Percentiles rank a stretch among this genome's conserved stretches.
Evolutionary conservation across 2,888 invertebrate genomes (phyloP).

Genomic region (Tribolium freemani): DNA sequence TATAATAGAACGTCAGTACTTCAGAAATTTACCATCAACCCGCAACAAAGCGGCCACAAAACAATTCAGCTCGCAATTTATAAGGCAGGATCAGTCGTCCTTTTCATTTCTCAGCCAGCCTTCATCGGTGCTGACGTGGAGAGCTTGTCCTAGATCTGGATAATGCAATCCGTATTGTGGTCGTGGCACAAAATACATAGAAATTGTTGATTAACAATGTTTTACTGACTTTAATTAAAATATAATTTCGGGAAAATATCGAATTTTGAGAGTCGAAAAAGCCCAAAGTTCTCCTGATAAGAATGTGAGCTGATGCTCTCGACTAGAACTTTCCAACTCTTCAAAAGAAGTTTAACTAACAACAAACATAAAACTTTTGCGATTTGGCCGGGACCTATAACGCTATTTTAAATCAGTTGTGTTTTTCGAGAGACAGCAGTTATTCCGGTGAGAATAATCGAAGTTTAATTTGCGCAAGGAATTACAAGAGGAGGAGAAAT

Average conservation of each 20-base stretch:
- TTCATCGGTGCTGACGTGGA: slow-evolving; percentile 16
- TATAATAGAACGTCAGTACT: slow-evolving; percentile 14
- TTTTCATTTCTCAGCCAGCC: slow-evolving; percentile 4
- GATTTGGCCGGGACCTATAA: slow-evolving; percentile 51
- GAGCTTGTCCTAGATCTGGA: slow-evolving; percentile 3
- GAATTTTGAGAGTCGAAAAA: background rate
- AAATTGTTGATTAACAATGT: slow-evolving; percentile 31
- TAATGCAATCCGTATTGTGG: slow-evolving; percentile 29
- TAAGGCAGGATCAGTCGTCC: slow-evolving; percentile 12
- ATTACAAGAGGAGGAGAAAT: background rate
- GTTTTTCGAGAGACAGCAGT: background rate
- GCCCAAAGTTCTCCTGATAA: slow-evolving; percentile 52
- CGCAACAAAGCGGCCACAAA: slow-evolving; percentile 44
- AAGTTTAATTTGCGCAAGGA: background rate
- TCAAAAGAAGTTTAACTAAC: slow-evolving; percentile 56
- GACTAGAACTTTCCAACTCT: slow-evolving; percentile 50
- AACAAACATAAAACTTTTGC: slow-evolving; percentile 59
- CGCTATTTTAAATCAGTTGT: slow-evolving; percentile 43
- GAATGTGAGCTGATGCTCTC: slow-evolving; percentile 49
- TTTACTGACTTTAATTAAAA: slow-evolving; percentile 31
- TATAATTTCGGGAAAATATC: slow-evolving; percentile 8
- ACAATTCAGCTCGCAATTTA: slow-evolving; percentile 31
- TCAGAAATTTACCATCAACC: slow-evolving; percentile 41
- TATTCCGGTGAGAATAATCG: background rate
- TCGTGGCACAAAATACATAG: slow-evolving; percentile 25